These are phyloP conservation scores for Chrysomela aeneicollis DNA, from an alignment of 2,888 invertebrate species.

Conservation along the genomic window DNA sequence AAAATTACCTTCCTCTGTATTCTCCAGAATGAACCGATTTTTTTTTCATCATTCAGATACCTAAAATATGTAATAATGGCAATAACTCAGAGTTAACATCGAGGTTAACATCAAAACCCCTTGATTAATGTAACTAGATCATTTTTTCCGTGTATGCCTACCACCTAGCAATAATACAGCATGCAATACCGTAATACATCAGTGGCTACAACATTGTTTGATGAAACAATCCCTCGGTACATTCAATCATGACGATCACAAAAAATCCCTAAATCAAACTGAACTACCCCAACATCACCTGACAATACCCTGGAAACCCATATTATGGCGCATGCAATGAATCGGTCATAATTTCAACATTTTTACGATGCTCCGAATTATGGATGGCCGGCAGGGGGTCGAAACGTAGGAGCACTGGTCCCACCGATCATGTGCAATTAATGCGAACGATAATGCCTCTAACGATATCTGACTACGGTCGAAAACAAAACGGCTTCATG, in stretches of 20 bases:
- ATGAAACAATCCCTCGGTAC: neutral
- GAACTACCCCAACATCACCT: conserved; percentile 33
- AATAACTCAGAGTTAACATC: too few species aligned
- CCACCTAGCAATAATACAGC: too few species aligned
- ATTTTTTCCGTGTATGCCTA: too few species aligned
- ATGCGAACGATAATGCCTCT: conserved; percentile 61
- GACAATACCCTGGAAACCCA: conserved; percentile 29
- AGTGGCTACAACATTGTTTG: neutral
- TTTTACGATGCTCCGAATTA: conserved; percentile 56
- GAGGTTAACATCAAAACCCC: too few species aligned
- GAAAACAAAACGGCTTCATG: neutral
- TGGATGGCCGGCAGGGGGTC: conserved; percentile 52
- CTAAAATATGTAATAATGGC: too few species aligned
- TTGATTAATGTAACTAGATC: too few species aligned
- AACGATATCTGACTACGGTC: conserved; percentile 50
- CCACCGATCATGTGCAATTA: conserved; percentile 59
- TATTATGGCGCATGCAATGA: conserved; percentile 53
- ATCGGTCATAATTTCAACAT: conserved; percentile 56
- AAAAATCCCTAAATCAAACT: conserved; percentile 18
- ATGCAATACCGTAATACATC: too few species aligned
- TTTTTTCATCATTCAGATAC: too few species aligned
- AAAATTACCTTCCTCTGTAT: too few species aligned
- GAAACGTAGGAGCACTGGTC: conserved; percentile 52
- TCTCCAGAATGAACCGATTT: too few species aligned
- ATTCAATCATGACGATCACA: neutral